Percentiles rank a stretch among this genome's conserved stretches.
Evolutionary conservation across 2,113 vertebrate genomes (phyloP).

Genomic region (Mormyrus lacerda): DNA sequence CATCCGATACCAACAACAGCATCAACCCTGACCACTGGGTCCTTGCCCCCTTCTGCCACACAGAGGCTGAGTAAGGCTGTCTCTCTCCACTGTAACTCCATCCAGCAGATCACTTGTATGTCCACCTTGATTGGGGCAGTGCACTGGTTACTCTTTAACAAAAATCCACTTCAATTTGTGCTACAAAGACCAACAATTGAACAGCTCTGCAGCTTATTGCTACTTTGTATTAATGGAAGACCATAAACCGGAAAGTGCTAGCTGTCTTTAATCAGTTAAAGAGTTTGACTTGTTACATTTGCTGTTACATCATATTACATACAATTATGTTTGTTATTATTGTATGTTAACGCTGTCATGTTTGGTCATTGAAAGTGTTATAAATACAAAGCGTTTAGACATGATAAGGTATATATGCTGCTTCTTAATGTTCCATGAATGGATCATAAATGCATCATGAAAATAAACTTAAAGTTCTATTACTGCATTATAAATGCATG

Average conservation of each 20-base stretch:
- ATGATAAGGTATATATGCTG: no score
- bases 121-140: background rate
- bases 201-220: background rate
- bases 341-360: no score
- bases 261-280: background rate
- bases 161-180: background rate
- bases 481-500: no score
- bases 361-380: no score
- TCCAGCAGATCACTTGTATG: background rate
- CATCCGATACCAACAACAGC: background rate
- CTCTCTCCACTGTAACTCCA: background rate
- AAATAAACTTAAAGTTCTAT: no score
- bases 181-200: background rate
- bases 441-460: no score
- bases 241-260: background rate
- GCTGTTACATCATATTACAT: background rate
- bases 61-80: background rate
- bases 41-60: background rate
- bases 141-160: background rate
- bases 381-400: no score
- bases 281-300: background rate
- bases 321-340: no score
- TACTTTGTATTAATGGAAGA: background rate
- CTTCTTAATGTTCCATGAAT: no score
- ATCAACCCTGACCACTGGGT: background rate